Evolutionary conservation across 2,797 vertebrate genomes (phyloP).

Genomic region (Smutsia gigantea): DNA sequence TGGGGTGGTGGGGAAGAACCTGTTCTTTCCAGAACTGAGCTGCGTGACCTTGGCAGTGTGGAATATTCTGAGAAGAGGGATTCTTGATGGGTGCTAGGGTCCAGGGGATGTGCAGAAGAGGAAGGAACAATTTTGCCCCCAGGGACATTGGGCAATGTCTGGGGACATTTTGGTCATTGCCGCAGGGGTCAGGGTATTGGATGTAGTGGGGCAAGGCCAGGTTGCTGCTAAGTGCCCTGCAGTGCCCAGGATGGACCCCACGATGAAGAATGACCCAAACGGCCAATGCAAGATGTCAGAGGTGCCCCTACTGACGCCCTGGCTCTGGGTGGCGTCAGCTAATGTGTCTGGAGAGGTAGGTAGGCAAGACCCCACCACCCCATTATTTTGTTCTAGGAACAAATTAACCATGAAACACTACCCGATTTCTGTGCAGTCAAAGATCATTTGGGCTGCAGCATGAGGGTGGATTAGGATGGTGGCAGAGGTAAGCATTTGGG

Average conservation of each 20-base stretch:
- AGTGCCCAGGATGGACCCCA: background rate
- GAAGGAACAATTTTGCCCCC: background rate
- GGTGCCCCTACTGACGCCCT: background rate
- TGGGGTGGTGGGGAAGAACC: rapidly evolving
- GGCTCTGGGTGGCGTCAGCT: rapidly evolving
- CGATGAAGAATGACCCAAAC: rapidly evolving
- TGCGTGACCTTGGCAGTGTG: rapidly evolving
- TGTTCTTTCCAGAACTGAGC: rapidly evolving
- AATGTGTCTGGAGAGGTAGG: background rate
- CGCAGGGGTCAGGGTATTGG: background rate
- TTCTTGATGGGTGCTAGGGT: background rate
- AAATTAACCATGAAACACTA: background rate
- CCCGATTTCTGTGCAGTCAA: rapidly evolving
- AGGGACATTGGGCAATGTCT: background rate
- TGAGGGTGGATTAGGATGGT: background rate
- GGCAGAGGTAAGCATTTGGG: rapidly evolving
- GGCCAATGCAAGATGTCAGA: background rate
- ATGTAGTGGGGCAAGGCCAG: background rate
- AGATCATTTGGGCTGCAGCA: background rate
- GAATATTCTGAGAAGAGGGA: background rate
- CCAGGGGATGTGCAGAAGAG: background rate
- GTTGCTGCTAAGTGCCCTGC: rapidly evolving
- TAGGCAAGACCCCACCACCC: background rate
- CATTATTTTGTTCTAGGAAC: background rate
- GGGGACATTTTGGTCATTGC: background rate